These are phyloP conservation scores for Eurosta solidaginis DNA, from an alignment of 1,140 invertebrate species.

Conservation along the genomic window DNA sequence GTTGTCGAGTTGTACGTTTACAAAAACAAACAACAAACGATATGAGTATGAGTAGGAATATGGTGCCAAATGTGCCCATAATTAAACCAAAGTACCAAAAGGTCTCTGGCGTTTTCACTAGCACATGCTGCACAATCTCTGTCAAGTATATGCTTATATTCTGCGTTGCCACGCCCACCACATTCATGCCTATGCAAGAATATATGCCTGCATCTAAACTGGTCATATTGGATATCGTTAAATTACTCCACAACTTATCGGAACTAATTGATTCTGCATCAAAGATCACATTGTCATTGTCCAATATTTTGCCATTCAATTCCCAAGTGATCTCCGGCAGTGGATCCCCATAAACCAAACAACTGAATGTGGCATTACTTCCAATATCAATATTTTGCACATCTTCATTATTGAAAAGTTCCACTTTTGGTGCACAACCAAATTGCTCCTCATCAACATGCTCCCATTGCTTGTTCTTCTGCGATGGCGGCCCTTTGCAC, in stretches of 20 bases:
- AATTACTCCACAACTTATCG: constrained; percentile 68
- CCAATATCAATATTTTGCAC: constrained; percentile 73
- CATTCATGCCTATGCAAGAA: constrained; percentile 76
- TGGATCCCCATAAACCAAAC: constrained; percentile 80
- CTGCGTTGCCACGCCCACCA: constrained; percentile 70
- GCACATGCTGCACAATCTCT: constrained; percentile 66
- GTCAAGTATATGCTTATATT: constrained; percentile 75
- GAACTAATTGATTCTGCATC: constrained; percentile 53
- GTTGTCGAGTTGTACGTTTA: constrained; percentile 57
- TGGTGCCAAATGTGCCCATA: constrained; percentile 58
- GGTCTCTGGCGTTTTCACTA: constrained; percentile 57
- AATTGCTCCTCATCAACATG: constrained; percentile 70
- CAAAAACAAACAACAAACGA: constrained; percentile 64
- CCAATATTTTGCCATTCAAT: constrained; percentile 70
- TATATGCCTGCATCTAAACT: constrained; percentile 81
- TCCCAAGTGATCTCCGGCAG: constrained; percentile 83
- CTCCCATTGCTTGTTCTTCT: constrained; percentile 70
- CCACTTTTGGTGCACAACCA: constrained; percentile 74
- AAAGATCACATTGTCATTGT: constrained; percentile 61
- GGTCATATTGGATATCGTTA: constrained; percentile 75
- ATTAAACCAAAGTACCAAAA: constrained; percentile 60
- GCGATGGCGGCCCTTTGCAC: constrained; percentile 66
- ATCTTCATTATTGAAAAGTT: constrained; percentile 63
- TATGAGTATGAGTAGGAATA: constrained; percentile 52
- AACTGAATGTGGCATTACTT: constrained; percentile 78